Conservation (phyloP, 2,888 invertebrate species). For the Drosophila mettleri region DNA sequence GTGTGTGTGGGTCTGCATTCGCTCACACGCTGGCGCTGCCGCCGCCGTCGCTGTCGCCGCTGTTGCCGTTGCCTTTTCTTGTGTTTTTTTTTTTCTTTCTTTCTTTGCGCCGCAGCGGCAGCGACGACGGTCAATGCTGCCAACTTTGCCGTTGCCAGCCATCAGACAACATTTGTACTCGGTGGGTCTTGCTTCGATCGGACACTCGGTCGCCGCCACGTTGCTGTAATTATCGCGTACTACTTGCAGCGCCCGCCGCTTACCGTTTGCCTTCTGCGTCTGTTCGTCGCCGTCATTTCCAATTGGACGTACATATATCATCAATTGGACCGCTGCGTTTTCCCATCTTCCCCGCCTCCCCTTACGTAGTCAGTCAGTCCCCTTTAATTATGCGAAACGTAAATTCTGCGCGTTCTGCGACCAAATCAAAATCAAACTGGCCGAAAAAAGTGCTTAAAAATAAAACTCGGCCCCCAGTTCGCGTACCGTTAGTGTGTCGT, state of each 20-base stretch:
- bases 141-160: constrained; percentile 78
- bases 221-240: constrained; percentile 63
- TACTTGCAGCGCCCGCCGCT: constrained; percentile 24
- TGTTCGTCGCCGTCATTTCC: constrained; percentile 24
- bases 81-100: constrained; percentile 46
- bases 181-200: constrained; percentile 82
- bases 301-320: constrained; percentile 34
- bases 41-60: constrained; percentile 27
- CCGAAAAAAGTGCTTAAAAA: constrained; percentile 53
- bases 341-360: not conserved
- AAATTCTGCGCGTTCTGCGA: constrained; percentile 18
- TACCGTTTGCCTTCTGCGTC: not conserved
- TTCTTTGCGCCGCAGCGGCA: constrained; percentile 68
- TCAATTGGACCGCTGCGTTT: constrained; percentile 39
- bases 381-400: constrained; percentile 38
- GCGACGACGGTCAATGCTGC: constrained; percentile 77
- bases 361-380: constrained; percentile 9
- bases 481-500: constrained; percentile 50
- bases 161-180: constrained; percentile 83
- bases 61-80: constrained; percentile 60
- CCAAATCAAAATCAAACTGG: constrained; percentile 47
- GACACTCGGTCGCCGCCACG: constrained; percentile 65
- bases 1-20: constrained; percentile 51
- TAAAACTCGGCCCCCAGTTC: constrained; percentile 48
- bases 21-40: constrained; percentile 58